These are phyloP conservation scores for Ellobium chinense DNA, from an alignment of 2,888 invertebrate species.

Conservation along the genomic window DNA sequence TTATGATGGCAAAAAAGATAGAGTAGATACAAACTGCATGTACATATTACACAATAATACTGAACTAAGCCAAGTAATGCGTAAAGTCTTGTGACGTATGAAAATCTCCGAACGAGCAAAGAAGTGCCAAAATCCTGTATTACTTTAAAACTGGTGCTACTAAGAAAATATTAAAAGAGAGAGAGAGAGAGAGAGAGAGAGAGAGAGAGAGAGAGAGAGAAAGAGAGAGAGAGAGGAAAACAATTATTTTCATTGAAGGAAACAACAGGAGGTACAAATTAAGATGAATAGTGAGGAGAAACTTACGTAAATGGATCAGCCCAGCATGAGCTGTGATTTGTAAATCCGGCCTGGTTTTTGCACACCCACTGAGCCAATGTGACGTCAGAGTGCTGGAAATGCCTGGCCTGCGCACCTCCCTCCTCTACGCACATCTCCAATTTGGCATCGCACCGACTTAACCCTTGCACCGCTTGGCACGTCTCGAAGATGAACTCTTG, in stretches of 20 bases:
- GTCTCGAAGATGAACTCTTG: neutral
- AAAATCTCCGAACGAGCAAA: no score
- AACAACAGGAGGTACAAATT: no score
- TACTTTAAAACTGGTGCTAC: neutral
- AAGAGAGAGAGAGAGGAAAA: neutral
- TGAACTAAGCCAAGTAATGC: no score
- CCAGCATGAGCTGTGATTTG: neutral
- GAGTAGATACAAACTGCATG: no score
- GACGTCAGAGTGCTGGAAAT: neutral
- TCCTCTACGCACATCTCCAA: neutral
- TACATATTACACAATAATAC: no score
- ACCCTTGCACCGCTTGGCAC: neutral
- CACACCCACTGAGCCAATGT: constrained; percentile 6
- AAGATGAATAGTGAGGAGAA: no score
- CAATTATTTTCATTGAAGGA: no score
- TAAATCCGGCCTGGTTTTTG: neutral
- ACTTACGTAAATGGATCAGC: neutral
- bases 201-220: neutral
- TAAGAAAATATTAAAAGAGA: neutral
- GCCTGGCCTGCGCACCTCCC: neutral
- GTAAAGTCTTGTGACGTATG: no score
- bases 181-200: neutral
- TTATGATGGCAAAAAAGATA: no score
- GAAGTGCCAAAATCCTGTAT: neutral
- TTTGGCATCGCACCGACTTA: neutral